Evolutionary conservation across 2,888 invertebrate genomes (phyloP).

Genomic region (Lasioglossum morio): DNA sequence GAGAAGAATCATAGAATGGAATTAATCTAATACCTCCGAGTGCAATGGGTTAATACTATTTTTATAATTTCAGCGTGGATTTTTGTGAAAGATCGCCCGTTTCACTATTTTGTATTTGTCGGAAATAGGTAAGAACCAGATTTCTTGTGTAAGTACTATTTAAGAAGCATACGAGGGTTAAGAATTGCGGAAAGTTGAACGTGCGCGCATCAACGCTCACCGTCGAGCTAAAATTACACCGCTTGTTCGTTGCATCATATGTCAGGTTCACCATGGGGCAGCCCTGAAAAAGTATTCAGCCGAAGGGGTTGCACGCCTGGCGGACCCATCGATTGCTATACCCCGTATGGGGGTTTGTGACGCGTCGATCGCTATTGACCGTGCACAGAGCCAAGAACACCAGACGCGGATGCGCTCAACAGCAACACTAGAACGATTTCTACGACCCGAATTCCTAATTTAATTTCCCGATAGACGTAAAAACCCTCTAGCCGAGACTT

Average conservation of each 20-base stretch:
- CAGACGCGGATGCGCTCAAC: not conserved
- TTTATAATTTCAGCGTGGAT: not conserved
- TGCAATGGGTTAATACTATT: too few species aligned
- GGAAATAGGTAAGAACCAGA: not conserved
- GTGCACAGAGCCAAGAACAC: not conserved
- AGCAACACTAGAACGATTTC: constrained; percentile 1
- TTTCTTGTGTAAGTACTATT: not conserved
- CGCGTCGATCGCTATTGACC: not conserved
- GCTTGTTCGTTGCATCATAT: not conserved
- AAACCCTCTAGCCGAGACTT: not conserved
- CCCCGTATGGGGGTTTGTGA: not conserved
- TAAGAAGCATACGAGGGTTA: not conserved
- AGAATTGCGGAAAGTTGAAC: not conserved
- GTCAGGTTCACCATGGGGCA: not conserved
- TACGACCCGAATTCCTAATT: constrained; percentile 16
- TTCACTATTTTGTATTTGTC: not conserved
- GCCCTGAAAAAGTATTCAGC: not conserved
- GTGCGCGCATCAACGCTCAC: not conserved
- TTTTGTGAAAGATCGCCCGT: not conserved
- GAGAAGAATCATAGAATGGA: too few species aligned
- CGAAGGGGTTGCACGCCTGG: not conserved
- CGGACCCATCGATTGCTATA: not conserved
- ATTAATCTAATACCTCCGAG: too few species aligned
- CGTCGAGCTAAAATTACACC: not conserved
- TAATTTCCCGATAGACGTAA: not conserved